These are phyloP conservation scores for Nymphicus hollandicus DNA, from an alignment of 2,113 vertebrate species.

Conservation along the genomic window DNA sequence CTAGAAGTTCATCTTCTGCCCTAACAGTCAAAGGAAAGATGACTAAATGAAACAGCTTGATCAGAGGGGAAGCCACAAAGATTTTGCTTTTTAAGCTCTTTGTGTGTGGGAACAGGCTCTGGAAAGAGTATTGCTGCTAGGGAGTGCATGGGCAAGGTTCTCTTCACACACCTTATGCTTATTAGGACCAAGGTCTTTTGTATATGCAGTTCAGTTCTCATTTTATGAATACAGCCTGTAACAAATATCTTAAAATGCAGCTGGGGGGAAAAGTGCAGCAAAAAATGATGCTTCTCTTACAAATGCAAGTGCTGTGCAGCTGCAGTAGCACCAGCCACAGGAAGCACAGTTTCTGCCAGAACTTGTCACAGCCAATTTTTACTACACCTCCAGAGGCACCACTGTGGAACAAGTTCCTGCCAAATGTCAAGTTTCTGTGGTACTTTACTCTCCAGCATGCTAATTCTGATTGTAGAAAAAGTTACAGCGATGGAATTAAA, in stretches of 20 bases:
- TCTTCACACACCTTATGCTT: accelerated
- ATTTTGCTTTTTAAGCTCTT: not conserved
- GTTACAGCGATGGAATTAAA: not conserved
- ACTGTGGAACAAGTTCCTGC: not conserved
- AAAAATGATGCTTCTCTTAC: not conserved
- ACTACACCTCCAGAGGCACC: not conserved
- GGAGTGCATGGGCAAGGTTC: not conserved
- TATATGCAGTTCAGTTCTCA: not conserved
- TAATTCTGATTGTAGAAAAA: not conserved
- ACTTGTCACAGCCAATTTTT: not conserved
- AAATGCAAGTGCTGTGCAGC: not conserved
- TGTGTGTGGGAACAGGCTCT: not conserved
- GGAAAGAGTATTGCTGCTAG: not conserved
- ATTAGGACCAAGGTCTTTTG: not conserved
- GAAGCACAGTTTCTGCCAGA: not conserved
- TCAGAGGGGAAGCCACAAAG: not conserved
- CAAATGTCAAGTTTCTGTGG: not conserved
- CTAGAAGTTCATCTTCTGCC: not conserved
- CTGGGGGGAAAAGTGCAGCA: not conserved
- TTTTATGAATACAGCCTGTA: not conserved
- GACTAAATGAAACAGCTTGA: not conserved
- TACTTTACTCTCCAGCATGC: not conserved
- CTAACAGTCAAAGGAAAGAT: not conserved
- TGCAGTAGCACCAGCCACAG: not conserved
- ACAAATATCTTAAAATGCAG: not conserved